Evolutionary conservation across 2,888 invertebrate species (phyloP).

Genomic region (Lysandra bellargus): DNA sequence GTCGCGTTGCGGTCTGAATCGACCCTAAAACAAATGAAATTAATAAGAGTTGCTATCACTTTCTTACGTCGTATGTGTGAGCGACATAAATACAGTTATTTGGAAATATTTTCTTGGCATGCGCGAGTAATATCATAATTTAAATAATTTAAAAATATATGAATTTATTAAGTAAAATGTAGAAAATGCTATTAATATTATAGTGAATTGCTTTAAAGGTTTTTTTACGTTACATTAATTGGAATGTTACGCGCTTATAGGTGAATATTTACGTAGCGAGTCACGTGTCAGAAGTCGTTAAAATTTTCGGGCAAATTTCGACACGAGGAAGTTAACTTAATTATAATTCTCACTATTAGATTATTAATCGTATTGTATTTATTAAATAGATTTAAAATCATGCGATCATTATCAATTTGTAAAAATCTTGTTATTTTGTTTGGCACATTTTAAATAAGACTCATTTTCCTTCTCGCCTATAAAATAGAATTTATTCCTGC

Average conservation of each 20-base stretch:
- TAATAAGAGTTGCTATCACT: not conserved
- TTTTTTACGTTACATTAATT: slow-evolving; percentile 1
- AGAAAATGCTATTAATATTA: slow-evolving; percentile 18
- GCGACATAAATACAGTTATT: not conserved
- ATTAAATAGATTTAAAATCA: not conserved
- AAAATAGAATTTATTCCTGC: slow-evolving; percentile 28
- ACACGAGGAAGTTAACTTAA: not conserved
- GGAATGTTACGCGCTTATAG: slow-evolving; percentile 21
- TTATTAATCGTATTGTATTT: slow-evolving; percentile 20
- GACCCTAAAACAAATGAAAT: not conserved
- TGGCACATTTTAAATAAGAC: slow-evolving; percentile 12
- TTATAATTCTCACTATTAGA: slow-evolving; percentile 18
- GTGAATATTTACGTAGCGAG: not conserved
- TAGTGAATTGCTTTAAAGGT: not conserved
- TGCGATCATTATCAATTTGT: not conserved
- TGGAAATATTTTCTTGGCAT: not conserved
- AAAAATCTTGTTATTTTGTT: not conserved
- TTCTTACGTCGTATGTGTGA: not conserved
- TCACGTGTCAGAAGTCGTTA: not conserved
- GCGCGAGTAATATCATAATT: not conserved
- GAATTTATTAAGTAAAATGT: not conserved
- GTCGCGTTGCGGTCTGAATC: too few relatives aligned
- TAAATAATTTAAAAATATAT: not conserved
- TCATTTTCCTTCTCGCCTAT: slow-evolving; percentile 11
- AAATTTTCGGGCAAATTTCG: not conserved